Conservation (phyloP, 1,140 invertebrate species). For the Penaeus chinensis region DNA sequence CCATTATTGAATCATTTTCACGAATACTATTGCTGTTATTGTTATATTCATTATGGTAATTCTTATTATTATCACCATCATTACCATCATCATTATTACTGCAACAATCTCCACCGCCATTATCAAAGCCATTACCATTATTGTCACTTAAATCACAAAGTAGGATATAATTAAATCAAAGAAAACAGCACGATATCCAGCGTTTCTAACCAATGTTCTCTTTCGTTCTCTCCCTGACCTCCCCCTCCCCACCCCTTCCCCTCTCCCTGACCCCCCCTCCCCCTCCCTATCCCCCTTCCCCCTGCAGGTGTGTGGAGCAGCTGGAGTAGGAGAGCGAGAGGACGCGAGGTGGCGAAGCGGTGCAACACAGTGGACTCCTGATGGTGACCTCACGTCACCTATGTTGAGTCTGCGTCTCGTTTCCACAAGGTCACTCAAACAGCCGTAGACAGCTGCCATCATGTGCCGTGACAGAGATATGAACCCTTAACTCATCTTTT, state of each 20-base stretch:
- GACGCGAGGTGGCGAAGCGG: constrained; percentile 4
- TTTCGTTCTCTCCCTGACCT: neutral
- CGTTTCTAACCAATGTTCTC: too few relatives aligned
- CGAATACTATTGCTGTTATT: too few relatives aligned
- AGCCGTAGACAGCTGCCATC: constrained; percentile 53
- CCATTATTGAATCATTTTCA: too few relatives aligned
- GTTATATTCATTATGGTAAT: too few relatives aligned
- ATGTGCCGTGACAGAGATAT: constrained; percentile 59
- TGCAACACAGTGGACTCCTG: constrained; percentile 38
- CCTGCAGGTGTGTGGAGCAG: constrained; percentile 19
- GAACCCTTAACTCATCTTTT: constrained; percentile 42
- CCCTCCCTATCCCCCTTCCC: neutral
- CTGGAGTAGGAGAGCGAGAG: neutral
- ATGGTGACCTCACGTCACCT: constrained; percentile 41
- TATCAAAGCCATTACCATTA: too few relatives aligned
- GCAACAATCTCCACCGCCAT: too few relatives aligned
- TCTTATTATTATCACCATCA: too few relatives aligned
- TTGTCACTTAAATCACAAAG: too few relatives aligned
- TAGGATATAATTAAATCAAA: too few relatives aligned
- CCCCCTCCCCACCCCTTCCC: neutral
- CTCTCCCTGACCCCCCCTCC: neutral
- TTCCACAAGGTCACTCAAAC: constrained; percentile 54
- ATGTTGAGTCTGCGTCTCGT: constrained; percentile 59
- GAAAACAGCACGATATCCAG: too few relatives aligned
- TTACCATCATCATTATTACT: too few relatives aligned